phyloP scores from a whole-genome alignment of 2,797 vertebrate species.

The Spea hammondii region DNA sequence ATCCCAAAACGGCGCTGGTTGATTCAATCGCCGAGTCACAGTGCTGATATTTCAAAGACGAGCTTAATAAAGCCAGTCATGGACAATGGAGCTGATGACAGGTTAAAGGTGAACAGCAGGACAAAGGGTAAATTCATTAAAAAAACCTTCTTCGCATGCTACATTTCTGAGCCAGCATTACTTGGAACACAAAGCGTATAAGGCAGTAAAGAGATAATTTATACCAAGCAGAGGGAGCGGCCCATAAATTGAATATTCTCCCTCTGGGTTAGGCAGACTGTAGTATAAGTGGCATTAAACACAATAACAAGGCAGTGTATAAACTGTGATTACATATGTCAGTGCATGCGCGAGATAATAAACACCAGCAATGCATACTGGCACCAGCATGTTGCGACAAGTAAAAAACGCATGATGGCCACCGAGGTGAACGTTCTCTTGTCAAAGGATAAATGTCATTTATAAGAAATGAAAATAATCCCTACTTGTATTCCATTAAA shows the following conservation, averaged over 20 bases:
- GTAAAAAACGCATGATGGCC: too few species aligned
- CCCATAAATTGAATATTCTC: background rate
- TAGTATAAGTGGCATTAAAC: background rate
- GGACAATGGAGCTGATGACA: constrained; percentile 1
- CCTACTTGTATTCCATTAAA: too few species aligned
- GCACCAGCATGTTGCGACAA: too few species aligned
- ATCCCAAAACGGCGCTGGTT: constrained; percentile 24
- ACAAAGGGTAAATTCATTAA: background rate
- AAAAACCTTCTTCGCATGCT: background rate
- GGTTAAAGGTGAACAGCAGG: constrained; percentile 1
- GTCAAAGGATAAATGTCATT: too few species aligned
- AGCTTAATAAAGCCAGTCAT: background rate
- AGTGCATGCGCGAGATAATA: background rate
- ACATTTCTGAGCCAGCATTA: background rate
- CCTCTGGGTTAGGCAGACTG: background rate
- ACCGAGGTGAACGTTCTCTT: too few species aligned
- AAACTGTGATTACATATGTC: background rate
- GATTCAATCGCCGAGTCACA: constrained; percentile 28
- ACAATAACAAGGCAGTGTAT: background rate
- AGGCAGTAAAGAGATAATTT: background rate
- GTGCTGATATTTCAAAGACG: constrained; percentile 15
- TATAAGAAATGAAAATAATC: too few species aligned
- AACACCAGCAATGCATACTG: too few species aligned
- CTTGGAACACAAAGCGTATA: background rate
- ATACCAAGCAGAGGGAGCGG: background rate